Evolutionary conservation across 2,113 vertebrate species (phyloP).

Genomic region (Blennius ocellaris): DNA sequence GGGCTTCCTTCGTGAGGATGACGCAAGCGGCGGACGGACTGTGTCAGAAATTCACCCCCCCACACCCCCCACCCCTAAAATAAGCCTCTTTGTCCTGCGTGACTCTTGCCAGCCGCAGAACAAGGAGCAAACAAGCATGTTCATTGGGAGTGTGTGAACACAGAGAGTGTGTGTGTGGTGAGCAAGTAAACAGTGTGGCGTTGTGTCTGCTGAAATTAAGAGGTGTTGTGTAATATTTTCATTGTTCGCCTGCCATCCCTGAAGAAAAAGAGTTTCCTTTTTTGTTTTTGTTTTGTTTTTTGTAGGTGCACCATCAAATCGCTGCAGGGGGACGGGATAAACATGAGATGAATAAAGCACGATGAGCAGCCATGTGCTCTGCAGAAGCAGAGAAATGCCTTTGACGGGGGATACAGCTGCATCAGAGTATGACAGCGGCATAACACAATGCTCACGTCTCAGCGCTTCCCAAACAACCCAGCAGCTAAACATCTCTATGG

Average conservation of each 20-base stretch:
- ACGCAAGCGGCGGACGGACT: slow-evolving; percentile 48
- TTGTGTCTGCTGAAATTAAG: slow-evolving; percentile 13
- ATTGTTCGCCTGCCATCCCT: slow-evolving; percentile 37
- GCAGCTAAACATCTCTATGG: slow-evolving; percentile 37
- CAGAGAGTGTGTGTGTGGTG: slow-evolving; percentile 11
- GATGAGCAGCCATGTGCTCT: slow-evolving; percentile 70
- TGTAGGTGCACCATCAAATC: neutral
- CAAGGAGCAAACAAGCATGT: slow-evolving; percentile 68
- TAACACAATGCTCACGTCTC: slow-evolving; percentile 44
- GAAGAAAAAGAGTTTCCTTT: slow-evolving; percentile 7
- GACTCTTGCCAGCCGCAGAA: slow-evolving; percentile 47
- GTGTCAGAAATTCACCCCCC: slow-evolving; percentile 70
- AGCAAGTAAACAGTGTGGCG: slow-evolving; percentile 27
- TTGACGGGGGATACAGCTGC: slow-evolving; percentile 59
- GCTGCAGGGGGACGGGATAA: slow-evolving; percentile 56
- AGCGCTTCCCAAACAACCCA: slow-evolving; percentile 10
- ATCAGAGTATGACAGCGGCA: slow-evolving; percentile 47
- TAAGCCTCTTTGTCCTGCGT: slow-evolving; percentile 68
- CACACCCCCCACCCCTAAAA: neutral
- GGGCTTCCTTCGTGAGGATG: slow-evolving; percentile 67
- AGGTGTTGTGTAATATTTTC: neutral
- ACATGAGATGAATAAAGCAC: slow-evolving; percentile 69
- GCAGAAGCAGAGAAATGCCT: slow-evolving; percentile 60
- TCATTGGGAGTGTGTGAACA: slow-evolving; percentile 46
- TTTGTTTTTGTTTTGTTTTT: too few relatives aligned